phyloP scores from a whole-genome alignment of 2,888 invertebrate genomes.

The Rhagonycha fulva region DNA sequence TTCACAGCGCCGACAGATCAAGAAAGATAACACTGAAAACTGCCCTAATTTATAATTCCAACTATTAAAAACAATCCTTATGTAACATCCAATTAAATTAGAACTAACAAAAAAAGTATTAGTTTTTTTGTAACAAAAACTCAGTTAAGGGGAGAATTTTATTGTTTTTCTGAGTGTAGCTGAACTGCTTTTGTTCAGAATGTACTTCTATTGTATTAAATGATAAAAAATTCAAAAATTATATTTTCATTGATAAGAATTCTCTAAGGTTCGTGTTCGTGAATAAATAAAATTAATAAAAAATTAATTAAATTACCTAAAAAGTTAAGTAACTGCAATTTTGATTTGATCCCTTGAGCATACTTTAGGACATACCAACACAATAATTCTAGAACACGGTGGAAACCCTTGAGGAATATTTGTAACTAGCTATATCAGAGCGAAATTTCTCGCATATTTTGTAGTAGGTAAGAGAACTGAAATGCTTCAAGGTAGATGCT shows the following conservation, averaged over 20 bases:
- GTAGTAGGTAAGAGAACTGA: slow-evolving; percentile 9
- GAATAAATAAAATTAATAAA: background rate
- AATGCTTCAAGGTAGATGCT: slow-evolving; percentile 14
- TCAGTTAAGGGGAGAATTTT: background rate
- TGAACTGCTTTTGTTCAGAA: background rate
- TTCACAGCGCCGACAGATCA: too few species aligned
- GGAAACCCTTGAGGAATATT: slow-evolving; percentile 17
- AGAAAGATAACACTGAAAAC: too few species aligned
- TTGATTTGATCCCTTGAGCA: slow-evolving; percentile 13
- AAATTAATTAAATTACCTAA: background rate
- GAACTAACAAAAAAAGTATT: too few species aligned
- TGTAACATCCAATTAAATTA: too few species aligned
- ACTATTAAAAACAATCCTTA: too few species aligned
- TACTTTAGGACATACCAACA: slow-evolving; percentile 20
- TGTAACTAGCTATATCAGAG: slow-evolving; percentile 16
- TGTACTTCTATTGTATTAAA: background rate
- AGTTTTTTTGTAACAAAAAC: too few species aligned
- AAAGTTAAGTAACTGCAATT: background rate
- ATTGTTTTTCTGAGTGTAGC: background rate
- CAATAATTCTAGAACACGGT: slow-evolving; percentile 13
- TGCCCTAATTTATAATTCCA: too few species aligned
- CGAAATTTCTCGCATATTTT: slow-evolving; percentile 22
- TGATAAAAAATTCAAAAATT: background rate
- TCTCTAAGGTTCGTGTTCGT: background rate
- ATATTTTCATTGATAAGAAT: background rate